These are phyloP conservation scores for Agrotis segetum DNA, from an alignment of 2,888 invertebrate genomes.

Conservation along the genomic window DNA sequence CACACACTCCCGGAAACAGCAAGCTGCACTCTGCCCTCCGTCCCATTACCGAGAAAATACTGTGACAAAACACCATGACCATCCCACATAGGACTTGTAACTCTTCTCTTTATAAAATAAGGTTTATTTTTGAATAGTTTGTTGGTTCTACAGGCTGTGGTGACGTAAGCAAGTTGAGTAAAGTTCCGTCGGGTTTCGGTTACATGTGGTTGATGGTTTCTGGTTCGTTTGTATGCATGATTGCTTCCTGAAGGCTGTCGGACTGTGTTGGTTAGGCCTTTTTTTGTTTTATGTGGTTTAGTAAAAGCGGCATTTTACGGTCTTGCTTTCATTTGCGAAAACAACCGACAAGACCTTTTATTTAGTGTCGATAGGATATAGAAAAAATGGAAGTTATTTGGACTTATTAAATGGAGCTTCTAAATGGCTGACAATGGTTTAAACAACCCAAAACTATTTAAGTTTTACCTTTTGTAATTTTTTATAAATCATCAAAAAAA, in stretches of 20 bases:
- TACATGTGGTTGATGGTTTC: slow-evolving; percentile 60
- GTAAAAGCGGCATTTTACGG: neutral
- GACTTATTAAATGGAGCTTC: too few relatives aligned
- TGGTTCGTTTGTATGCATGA: slow-evolving; percentile 69
- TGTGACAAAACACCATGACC: slow-evolving; percentile 2
- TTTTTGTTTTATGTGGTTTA: slow-evolving; percentile 28
- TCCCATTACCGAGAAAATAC: slow-evolving; percentile 49
- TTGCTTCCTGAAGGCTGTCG: slow-evolving; percentile 72
- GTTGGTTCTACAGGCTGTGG: slow-evolving; percentile 53
- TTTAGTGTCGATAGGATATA: too few relatives aligned
- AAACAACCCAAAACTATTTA: too few relatives aligned
- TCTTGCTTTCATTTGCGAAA: neutral
- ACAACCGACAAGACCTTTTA: too few relatives aligned
- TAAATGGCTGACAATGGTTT: too few relatives aligned
- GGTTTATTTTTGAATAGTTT: slow-evolving; percentile 8
- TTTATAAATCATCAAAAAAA: too few relatives aligned
- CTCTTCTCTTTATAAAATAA: neutral
- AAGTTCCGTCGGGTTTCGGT: slow-evolving; percentile 80
- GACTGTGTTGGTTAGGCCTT: slow-evolving; percentile 18
- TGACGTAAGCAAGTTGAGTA: slow-evolving; percentile 77
- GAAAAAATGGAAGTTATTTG: too few relatives aligned
- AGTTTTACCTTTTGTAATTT: too few relatives aligned
- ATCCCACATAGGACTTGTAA: neutral
- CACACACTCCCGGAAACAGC: slow-evolving; percentile 85
- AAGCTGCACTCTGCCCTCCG: slow-evolving; percentile 81